These are phyloP conservation scores for Montipora capitata DNA, from an alignment of 92 coral and sea anemone genomes.

Conservation along the genomic window DNA sequence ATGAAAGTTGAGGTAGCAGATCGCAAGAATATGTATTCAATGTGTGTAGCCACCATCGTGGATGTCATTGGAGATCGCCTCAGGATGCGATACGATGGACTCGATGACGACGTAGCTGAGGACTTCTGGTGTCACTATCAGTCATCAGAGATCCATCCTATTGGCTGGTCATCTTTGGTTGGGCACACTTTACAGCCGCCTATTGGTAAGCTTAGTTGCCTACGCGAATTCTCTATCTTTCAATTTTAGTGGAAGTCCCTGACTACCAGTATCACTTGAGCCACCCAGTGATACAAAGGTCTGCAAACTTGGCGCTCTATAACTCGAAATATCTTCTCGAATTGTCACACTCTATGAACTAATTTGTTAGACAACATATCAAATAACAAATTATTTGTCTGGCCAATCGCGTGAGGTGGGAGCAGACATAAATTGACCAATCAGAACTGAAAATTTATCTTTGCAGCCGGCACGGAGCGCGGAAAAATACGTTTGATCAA, in stretches of 20 bases:
- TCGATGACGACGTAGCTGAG: slow-evolving; percentile 93
- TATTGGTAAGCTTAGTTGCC: slow-evolving; percentile 76
- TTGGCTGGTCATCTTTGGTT: slow-evolving; percentile 99
- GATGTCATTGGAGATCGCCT: slow-evolving; percentile 98
- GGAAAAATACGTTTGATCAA: background rate
- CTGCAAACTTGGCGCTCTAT: no score
- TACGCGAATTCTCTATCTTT: background rate
- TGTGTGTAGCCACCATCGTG: slow-evolving; percentile 99
- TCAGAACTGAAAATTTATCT: no score
- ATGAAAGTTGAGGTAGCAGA: slow-evolving; percentile 99
- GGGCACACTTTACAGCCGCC: slow-evolving; percentile 98
- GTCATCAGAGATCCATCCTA: slow-evolving; percentile 98
- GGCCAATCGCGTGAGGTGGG: no score
- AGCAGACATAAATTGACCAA: no score
- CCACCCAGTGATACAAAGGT: no score
- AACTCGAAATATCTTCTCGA: no score
- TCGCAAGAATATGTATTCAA: slow-evolving; percentile 98
- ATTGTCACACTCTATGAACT: no score
- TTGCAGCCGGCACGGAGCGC: no score
- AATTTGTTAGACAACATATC: no score
- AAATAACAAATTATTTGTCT: no score
- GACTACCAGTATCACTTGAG: no score
- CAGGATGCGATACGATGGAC: slow-evolving; percentile 96
- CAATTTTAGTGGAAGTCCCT: no score
- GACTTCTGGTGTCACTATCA: slow-evolving; percentile 99